These are phyloP conservation scores for Temnothorax ravouxi DNA, from an alignment of 2,888 invertebrate genomes.

Conservation along the genomic window DNA sequence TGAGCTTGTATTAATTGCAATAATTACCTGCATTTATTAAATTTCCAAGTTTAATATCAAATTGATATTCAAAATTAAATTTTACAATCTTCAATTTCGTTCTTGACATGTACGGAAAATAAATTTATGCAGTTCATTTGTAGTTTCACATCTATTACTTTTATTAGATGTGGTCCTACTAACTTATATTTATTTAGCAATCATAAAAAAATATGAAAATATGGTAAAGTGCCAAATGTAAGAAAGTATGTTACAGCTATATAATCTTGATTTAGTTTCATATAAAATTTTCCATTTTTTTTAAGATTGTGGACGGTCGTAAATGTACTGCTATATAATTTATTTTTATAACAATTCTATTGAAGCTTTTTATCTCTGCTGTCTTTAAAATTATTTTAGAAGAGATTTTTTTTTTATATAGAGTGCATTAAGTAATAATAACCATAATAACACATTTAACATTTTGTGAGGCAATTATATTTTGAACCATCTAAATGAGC, in stretches of 20 bases:
- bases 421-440: slow-evolving; percentile 21
- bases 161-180: slow-evolving; percentile 59
- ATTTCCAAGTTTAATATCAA: background rate
- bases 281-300: slow-evolving; percentile 15
- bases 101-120: background rate
- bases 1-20: background rate
- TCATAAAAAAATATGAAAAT: slow-evolving; percentile 13
- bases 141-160: slow-evolving; percentile 52
- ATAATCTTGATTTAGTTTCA: slow-evolving; percentile 48
- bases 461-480: slow-evolving; percentile 5
- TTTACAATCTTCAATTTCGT: slow-evolving; percentile 9
- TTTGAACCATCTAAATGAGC: slow-evolving; percentile 9
- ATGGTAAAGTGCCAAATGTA: slow-evolving; percentile 30
- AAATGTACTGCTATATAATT: slow-evolving; percentile 22
- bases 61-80: slow-evolving; percentile 8
- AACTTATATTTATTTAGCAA: slow-evolving; percentile 57
- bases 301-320: slow-evolving; percentile 51
- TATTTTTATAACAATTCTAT: slow-evolving; percentile 45
- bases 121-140: background rate
- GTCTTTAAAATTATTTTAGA: background rate
- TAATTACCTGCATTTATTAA: slow-evolving; percentile 35
- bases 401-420: background rate
- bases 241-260: slow-evolving; percentile 42
- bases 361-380: slow-evolving; percentile 7
- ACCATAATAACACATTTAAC: background rate